Evolutionary conservation across 2,797 vertebrate species (phyloP), one percentile per base, ranked within the genome.

Genomic region (Melanogrammus aeglefinus): DNA sequence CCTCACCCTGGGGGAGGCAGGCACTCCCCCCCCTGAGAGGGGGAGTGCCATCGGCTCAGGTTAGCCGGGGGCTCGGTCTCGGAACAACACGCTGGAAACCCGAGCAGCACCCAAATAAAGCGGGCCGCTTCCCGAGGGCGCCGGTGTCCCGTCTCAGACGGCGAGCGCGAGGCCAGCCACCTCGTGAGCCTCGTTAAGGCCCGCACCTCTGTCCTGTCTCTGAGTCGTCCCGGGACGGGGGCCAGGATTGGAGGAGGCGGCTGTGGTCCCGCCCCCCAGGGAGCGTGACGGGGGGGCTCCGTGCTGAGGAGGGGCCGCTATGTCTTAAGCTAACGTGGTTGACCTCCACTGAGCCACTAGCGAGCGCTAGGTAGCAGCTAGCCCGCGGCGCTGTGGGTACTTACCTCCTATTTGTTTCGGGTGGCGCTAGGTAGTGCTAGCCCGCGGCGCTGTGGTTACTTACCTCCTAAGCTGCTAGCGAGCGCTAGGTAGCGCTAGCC

Each of bases 31-130:
- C 8, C 8, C 39, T 24, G 63, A 69, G 63, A 47, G 3, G 3
- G 3, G 16, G 44, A 47, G 44, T 14, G 44, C 13, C 12, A 2
- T 2, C 44, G 4, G 78, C 77, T 79, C 39, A 24, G 73, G 51
- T 77, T 57, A 79, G 74, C 76, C 44, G 6, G 18, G 72, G 73
- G 76, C 44, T 80, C 10, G 77, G 85, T 14, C 44, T 2, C 44
- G 44, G 1, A 88, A 89, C 89, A 74, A 83, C 85, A 36, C 44
- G 44, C 13, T 47, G 81, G 81, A 63, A 85, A 81, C 79, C 9
- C 78, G 16, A 80, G 83, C 76, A 33, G 85, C 84, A 89, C 86
- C 90, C 85, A 89, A 89, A 89, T 21, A 89, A 77, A 91, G 88
- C 83, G 29, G 29, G 29, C 29, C 29, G 29, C 29, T 31, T 31